Base-by-base conservation (phyloP, 2,888 invertebrate species). In the Eupsilia transversa region DNA sequence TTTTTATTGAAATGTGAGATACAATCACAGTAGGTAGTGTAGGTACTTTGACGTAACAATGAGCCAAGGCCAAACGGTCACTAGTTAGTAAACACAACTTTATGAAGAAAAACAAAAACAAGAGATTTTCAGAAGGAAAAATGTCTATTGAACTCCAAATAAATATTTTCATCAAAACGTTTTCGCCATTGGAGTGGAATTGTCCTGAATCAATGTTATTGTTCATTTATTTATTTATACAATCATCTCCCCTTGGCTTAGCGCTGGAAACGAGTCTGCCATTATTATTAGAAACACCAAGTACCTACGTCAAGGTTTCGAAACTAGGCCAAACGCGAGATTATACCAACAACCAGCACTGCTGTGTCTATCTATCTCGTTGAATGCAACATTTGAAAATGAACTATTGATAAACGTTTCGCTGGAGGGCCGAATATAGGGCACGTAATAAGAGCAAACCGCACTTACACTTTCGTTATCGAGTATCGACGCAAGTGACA, bases 321-420 rank as follows among this genome's bases (percentile, higher is more conserved):
- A 91, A 95, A 94, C 94, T 94, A 91, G 95, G 95, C 88, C 94
- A 92, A 93, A 92, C 91, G 91, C 91, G 90, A 91, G 92, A 93
- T 89, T 91, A 88, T 87, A 86, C 85, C 77, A 82, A 81, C 71
- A 71, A 54, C 71, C 71, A 71, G 54, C 84, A 85, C 80, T 75
- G 75, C 82, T 78, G 77, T 78, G 66, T 79, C 72, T 83, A 73
- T 79, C 64, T 83, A 74, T 80, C 57, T 65, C 46, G 35, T 41
- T 68, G 74, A 78, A 80, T 80, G 82, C 80, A 84, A 74, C 67
- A 82, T 80, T 80, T 74, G 77, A 82, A 85, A 83, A 74, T 71
- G 61, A 72, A 81, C 60, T 74, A 74, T 75, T 77, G 69, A 83
- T 73, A 71, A 68, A 73, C 59, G 63, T 66, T 77, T 75, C 59